Evolutionary conservation across 92 coral and sea anemone genomes (phyloP).

Genomic region (Epizoanthus illoricatus): DNA sequence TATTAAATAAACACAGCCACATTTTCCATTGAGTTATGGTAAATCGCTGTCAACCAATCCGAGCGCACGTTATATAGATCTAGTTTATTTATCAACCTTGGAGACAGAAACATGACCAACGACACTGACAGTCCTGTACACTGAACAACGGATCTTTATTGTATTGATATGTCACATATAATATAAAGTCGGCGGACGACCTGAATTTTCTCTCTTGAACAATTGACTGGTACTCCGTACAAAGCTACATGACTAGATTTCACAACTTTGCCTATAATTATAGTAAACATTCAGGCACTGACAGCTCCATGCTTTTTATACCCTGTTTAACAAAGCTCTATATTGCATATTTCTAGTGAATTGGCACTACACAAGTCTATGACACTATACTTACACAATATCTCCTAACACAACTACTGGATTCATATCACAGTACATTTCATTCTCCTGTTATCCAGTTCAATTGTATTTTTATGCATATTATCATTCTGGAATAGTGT

Average conservation of each 20-base stretch:
- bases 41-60: no score
- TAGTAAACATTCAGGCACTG: conserved; percentile 4
- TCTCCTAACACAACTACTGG: not conserved
- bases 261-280: conserved; percentile 32
- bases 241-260: conserved; percentile 31
- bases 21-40: no score
- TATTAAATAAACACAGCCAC: no score
- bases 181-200: conserved; percentile 87
- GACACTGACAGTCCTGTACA: conserved; percentile 35
- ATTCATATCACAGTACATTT: not conserved
- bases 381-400: not conserved
- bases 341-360: not conserved
- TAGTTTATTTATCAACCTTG: no score
- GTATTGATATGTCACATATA: conserved; percentile 87
- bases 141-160: conserved; percentile 82
- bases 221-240: conserved; percentile 36
- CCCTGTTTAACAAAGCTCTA: conserved; percentile 1
- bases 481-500: no score
- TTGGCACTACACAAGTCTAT: not conserved
- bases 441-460: no score
- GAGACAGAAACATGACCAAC: no score
- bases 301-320: not conserved
- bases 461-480: not conserved
- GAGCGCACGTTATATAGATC: no score
- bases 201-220: conserved; percentile 63